phyloP scores from a whole-genome alignment of 2,888 invertebrate genomes.

The Celastrina argiolus region DNA sequence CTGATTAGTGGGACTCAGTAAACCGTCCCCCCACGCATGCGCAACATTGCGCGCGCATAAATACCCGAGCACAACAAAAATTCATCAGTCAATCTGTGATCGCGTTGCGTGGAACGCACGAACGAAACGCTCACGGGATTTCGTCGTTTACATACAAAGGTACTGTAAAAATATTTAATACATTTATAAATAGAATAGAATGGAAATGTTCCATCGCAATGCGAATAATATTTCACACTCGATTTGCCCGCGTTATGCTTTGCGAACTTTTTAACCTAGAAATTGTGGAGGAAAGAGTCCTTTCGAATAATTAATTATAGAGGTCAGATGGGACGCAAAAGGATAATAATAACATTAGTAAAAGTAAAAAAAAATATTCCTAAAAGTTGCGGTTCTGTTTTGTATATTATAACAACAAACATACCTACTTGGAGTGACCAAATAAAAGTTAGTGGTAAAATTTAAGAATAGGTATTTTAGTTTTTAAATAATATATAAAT shows the following conservation, averaged over 20 bases:
- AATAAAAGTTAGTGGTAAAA: too few relatives aligned
- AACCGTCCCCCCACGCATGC: constrained; percentile 58
- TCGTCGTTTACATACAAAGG: constrained; percentile 37
- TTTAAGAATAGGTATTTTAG: too few relatives aligned
- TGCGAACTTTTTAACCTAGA: constrained; percentile 33
- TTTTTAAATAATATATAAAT: too few relatives aligned
- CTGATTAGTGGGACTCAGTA: constrained; percentile 31
- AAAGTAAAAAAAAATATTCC: too few relatives aligned
- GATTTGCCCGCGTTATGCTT: constrained; percentile 34
- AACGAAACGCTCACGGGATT: constrained; percentile 36
- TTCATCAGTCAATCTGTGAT: constrained; percentile 64
- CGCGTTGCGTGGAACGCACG: constrained; percentile 43
- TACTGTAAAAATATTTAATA: constrained; percentile 34
- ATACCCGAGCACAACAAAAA: constrained; percentile 54
- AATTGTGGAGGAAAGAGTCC: not conserved
- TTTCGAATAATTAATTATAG: not conserved
- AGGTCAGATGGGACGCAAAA: not conserved
- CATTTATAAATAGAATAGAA: constrained; percentile 20
- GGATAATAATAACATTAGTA: too few relatives aligned
- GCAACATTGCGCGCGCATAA: constrained; percentile 72
- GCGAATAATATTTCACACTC: constrained; percentile 40
- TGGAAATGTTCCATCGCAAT: constrained; percentile 32
- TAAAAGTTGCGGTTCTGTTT: too few relatives aligned
- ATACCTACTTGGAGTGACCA: too few relatives aligned
- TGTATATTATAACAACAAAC: too few relatives aligned